Percentiles rank a stretch among this genome's conserved stretches.
Evolutionary conservation across 2,113 vertebrate genomes (phyloP).

Genomic region (Herpetotheres cachinnans): DNA sequence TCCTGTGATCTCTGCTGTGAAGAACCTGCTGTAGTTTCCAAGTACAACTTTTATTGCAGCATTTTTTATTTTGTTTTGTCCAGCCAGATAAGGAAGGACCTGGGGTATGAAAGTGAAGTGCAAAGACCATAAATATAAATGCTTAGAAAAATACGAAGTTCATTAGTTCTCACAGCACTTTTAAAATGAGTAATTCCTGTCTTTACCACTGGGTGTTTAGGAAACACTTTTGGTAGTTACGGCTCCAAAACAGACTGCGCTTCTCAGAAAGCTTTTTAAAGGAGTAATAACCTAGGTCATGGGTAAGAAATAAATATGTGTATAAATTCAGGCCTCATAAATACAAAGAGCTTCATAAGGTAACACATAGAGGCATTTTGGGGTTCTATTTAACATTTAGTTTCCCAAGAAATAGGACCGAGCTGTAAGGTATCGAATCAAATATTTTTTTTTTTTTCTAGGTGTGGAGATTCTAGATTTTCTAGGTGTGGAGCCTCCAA

Average conservation of each 20-base stretch:
- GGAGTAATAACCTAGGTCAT: not conserved
- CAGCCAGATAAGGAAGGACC: not conserved
- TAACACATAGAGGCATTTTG: not conserved
- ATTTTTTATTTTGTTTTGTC: not conserved
- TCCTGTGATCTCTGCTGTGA: not conserved
- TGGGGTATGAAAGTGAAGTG: not conserved
- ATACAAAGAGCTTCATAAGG: not conserved
- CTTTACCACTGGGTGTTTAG: not conserved
- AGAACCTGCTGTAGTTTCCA: not conserved
- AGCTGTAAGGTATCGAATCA: not conserved
- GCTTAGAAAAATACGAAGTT: not conserved
- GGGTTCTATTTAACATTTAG: not conserved
- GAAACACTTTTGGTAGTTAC: not conserved
- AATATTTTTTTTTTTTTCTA: not conserved
- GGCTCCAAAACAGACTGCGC: not conserved
- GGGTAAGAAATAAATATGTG: not conserved
- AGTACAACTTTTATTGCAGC: not conserved
- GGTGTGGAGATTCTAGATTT: not conserved
- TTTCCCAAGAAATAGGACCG: not conserved
- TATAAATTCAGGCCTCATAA: not conserved
- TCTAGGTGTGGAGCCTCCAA: not conserved
- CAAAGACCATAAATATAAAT: not conserved
- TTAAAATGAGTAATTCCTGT: not conserved
- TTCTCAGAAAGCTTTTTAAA: not conserved
- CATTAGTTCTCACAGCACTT: not conserved